A percentile compares a stretch with the other conserved stretches of the same genome.
phyloP scores from a whole-genome alignment of 1,140 invertebrate genomes.

The Sycobia sp. region DNA sequence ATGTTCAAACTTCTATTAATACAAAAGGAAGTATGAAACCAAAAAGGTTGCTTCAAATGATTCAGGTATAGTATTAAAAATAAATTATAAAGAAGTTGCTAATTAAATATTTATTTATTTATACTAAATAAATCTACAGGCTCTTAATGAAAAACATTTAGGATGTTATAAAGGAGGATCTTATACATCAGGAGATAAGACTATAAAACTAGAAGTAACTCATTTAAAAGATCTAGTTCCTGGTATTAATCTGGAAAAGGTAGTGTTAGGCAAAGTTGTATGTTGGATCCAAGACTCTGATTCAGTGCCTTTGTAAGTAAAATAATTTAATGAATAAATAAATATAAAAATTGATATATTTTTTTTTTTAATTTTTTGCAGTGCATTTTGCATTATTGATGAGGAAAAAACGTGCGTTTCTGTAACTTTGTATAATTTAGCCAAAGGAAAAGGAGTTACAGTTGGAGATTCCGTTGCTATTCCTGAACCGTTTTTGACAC shows the following conservation, averaged over 20 bases:
- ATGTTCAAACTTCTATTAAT: slow-evolving; percentile 68
- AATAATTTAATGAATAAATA: background rate
- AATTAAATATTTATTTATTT: slow-evolving; percentile 35
- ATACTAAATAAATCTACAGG: slow-evolving; percentile 48
- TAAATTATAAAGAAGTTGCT: slow-evolving; percentile 34
- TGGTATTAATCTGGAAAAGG: slow-evolving; percentile 71
- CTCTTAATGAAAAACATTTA: slow-evolving; percentile 65
- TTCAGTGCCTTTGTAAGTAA: slow-evolving; percentile 77
- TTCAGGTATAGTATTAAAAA: slow-evolving; percentile 59
- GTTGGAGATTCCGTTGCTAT: slow-evolving; percentile 84
- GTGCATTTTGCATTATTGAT: slow-evolving; percentile 83
- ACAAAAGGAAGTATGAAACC: slow-evolving; percentile 78
- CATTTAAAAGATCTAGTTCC: slow-evolving; percentile 61
- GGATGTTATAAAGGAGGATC: slow-evolving; percentile 68
- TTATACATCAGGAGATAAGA: slow-evolving; percentile 63
- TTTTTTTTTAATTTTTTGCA: slow-evolving; percentile 57
- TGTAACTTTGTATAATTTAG: slow-evolving; percentile 84
- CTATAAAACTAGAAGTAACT: slow-evolving; percentile 62
- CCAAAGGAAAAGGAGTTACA: slow-evolving; percentile 78
- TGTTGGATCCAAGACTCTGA: slow-evolving; percentile 77
- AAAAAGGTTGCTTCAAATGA: slow-evolving; percentile 71
- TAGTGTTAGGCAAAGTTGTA: slow-evolving; percentile 80
- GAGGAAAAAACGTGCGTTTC: slow-evolving; percentile 72
- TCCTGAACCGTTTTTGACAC: slow-evolving; percentile 74
- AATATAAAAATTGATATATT: background rate